Percentiles rank a stretch among this genome's conserved stretches.
Evolutionary conservation across 2,797 vertebrate genomes (phyloP).

Genomic region (Liparis tanakae): DNA sequence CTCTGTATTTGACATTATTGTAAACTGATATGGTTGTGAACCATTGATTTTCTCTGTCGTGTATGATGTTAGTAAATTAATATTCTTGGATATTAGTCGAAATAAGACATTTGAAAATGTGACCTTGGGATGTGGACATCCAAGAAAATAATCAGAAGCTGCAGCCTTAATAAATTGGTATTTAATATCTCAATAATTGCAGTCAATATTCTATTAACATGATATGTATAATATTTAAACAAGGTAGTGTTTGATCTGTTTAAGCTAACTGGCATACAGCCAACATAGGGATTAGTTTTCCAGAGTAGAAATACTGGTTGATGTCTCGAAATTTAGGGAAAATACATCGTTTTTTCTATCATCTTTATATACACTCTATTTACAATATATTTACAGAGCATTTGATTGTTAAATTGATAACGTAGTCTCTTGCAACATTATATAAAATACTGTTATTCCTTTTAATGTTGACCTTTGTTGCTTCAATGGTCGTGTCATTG

Average conservation of each 20-base stretch:
- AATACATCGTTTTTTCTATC: neutral
- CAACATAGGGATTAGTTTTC: neutral
- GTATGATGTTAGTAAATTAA: neutral
- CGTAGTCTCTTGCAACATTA: neutral
- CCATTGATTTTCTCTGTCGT: neutral
- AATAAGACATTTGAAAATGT: neutral
- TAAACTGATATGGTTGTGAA: neutral
- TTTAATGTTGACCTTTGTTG: neutral
- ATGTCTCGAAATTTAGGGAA: neutral
- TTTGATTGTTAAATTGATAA: neutral
- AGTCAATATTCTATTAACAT: neutral
- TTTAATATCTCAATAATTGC: neutral
- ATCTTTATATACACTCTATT: neutral
- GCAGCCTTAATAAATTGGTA: neutral
- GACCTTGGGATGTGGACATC: neutral
- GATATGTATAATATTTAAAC: neutral
- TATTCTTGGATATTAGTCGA: slow-evolving; percentile 1
- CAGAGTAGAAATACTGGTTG: neutral
- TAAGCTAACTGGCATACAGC: neutral
- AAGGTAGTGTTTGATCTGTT: slow-evolving; percentile 5
- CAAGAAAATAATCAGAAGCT: neutral
- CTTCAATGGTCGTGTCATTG: slow-evolving; percentile 1
- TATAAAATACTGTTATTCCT: neutral
- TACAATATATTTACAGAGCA: neutral
- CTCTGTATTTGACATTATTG: neutral